A percentile compares a stretch with the other conserved stretches of the same genome.
Evolutionary conservation across 2,888 invertebrate genomes (phyloP).

Genomic region (Lochmaea capreae): DNA sequence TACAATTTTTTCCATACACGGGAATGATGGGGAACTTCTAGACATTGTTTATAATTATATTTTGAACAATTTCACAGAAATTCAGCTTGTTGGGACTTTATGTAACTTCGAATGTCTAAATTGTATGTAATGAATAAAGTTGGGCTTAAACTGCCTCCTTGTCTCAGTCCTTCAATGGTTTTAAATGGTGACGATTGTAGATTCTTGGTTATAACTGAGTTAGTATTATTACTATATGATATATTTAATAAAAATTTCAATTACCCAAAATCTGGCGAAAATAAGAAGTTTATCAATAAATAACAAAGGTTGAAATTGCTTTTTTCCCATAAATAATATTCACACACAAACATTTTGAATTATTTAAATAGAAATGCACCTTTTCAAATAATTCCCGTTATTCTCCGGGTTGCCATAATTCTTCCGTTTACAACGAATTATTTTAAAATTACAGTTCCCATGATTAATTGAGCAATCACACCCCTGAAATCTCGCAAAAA

Average conservation of each 20-base stretch:
- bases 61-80: too few species aligned
- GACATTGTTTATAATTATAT: too few species aligned
- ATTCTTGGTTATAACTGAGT: too few species aligned
- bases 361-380: constrained; percentile 14
- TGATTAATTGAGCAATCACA: constrained; percentile 38
- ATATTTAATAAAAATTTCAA: background rate
- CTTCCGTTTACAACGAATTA: constrained; percentile 18
- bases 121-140: too few species aligned
- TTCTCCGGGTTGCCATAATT: constrained; percentile 7
- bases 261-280: background rate
- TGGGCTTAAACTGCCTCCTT: too few species aligned
- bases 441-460: constrained; percentile 32
- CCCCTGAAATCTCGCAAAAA: constrained; percentile 30
- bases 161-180: too few species aligned
- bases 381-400: constrained; percentile 10
- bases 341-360: background rate
- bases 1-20: too few species aligned
- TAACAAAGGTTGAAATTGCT: background rate
- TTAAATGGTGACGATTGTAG: too few species aligned
- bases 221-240: too few species aligned
- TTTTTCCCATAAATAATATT: background rate
- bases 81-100: too few species aligned
- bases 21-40: too few species aligned
- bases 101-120: too few species aligned
- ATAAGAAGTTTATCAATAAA: background rate